Evolutionary conservation across 37 sponge, comb jelly and placozoan species (phyloP).

Genomic region (Trichoplax adhaerens): DNA sequence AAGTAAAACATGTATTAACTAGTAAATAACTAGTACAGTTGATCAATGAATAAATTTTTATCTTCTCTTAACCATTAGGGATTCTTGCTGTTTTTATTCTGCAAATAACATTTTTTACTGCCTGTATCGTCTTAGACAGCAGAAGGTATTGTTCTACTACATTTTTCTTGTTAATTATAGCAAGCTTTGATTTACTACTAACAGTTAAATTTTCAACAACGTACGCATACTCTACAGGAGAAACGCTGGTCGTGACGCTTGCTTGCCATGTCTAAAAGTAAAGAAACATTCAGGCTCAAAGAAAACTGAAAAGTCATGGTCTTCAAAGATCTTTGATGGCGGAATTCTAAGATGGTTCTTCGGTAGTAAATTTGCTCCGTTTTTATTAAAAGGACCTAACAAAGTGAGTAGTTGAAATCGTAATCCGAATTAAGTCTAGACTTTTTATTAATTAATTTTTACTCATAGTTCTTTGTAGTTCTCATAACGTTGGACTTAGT

Average conservation of each 20-base stretch:
- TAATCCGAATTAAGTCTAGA: background rate
- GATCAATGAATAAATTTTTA: no score
- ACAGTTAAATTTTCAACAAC: background rate
- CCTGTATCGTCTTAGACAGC: conserved; percentile 16
- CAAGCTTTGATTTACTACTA: background rate
- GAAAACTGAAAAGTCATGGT: background rate
- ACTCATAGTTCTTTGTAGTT: conserved; percentile 2
- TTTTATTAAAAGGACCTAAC: no score
- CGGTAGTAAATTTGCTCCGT: background rate
- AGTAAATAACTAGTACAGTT: no score
- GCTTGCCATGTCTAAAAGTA: conserved; percentile 7
- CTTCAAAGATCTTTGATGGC: background rate
- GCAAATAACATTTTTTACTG: conserved; percentile 26
- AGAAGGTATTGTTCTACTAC: conserved; percentile 6
- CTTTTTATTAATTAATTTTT: background rate
- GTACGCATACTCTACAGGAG: background rate
- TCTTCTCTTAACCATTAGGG: background rate
- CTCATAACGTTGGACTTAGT: conserved; percentile 7
- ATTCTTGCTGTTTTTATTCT: conserved; percentile 11
- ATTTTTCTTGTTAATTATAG: background rate
- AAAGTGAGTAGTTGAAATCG: background rate
- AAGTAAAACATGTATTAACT: no score
- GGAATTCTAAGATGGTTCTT: background rate
- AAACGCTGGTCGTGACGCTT: conserved; percentile 7
- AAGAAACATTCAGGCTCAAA: background rate